phyloP scores from a whole-genome alignment of 2,797 vertebrate species.

The Decapterus maruadsi region DNA sequence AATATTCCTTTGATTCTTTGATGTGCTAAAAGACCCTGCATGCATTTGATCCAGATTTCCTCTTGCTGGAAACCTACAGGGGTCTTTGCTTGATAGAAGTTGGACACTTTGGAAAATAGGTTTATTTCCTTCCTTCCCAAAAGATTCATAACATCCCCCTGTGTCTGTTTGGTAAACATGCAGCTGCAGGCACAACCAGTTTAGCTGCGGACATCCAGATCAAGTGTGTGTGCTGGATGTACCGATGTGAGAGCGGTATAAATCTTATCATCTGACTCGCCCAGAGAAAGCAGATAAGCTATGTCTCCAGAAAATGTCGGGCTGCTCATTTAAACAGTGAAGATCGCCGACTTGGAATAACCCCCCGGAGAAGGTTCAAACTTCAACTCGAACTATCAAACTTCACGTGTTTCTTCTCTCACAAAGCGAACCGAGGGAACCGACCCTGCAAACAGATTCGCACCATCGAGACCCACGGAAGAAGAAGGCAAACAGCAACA shows the following conservation, averaged over 20 bases:
- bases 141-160: background rate
- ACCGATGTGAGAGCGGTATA: background rate
- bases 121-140: background rate
- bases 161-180: background rate
- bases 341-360: constrained; percentile 7
- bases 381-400: background rate
- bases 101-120: background rate
- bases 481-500: constrained; percentile 1
- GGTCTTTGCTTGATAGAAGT: background rate
- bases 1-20: background rate
- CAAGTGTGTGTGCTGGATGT: background rate
- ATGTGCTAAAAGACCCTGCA: background rate
- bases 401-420: constrained; percentile 7
- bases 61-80: background rate
- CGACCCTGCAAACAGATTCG: background rate
- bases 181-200: background rate
- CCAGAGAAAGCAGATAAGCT: background rate
- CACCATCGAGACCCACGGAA: constrained; percentile 3
- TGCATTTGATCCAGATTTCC: background rate
- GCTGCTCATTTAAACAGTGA: background rate
- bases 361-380: constrained; percentile 1
- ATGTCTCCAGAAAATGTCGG: background rate
- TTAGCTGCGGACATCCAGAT: background rate
- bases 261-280: background rate
- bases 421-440: constrained; percentile 1